Base-by-base conservation (phyloP, 2,888 invertebrate species). In the Drosophila parthenogenetica region DNA sequence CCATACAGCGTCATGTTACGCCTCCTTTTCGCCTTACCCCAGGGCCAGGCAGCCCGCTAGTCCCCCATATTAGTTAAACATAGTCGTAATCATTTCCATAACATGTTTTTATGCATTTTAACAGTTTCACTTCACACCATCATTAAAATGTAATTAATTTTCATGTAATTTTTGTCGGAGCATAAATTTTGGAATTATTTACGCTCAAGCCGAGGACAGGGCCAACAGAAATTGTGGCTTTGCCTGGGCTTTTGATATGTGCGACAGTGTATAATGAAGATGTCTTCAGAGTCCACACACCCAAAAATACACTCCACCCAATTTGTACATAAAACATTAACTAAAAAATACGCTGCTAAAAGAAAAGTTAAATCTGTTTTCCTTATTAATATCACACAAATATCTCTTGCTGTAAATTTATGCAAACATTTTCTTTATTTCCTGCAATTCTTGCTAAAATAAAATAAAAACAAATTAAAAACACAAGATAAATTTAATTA, bases 141-240 rank as follows among this genome's bases (percentile, higher is more conserved):
- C 83, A 87, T 84, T 87, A 76, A 87, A 84, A 76, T 84, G 79
- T 83, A 79, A 86, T 79, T 78, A 83, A 89, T 89, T 89, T 90
- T 90, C 90, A 81, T 78, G 70, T 81, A 90, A 90, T 90, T 91
- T 90, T 90, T 90, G 90, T 90, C 90, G 91, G 90, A 90, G 89
- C 90, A 90, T 89, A 91, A 89, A 91, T 90, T 90, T 90, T 90
- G 90, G 91, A 90, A 90, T 90, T 90, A 90, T 90, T 89, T 91
- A 90, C 89, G 89, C 85, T 84, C 84, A 86, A 88, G 85, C 76
- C 81, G 75, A 81, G 81, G 88, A 69, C 83, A 86, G 68, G 69
- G 85, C 69, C 82, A 79, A 75, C 81, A 80, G 77, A 25, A 55
- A 59, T 62, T 78, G 68, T 72, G 84, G 87, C 90, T 90, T 73